Conservation (phyloP, 2,797 vertebrate species). For the Bradypodion pumilum region DNA sequence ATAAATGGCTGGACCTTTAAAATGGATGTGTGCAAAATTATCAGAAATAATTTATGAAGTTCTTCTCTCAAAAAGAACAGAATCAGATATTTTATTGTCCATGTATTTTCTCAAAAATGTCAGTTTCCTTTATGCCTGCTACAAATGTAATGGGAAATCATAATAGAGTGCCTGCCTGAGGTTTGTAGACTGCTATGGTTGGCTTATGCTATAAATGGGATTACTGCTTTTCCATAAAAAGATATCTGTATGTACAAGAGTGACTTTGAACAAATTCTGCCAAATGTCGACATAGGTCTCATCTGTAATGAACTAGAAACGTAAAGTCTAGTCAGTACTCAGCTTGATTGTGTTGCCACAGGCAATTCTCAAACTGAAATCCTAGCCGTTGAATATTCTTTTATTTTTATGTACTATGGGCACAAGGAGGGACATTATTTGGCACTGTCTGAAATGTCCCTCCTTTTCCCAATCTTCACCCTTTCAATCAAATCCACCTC, state of each 20-base stretch:
- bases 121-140: neutral
- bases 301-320: neutral
- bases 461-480: neutral
- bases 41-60: no score
- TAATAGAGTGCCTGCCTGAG: slow-evolving; percentile 6
- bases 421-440: neutral
- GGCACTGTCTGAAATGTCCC: neutral
- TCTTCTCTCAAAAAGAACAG: no score
- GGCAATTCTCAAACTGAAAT: neutral
- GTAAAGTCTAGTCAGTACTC: neutral
- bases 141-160: slow-evolving; percentile 1
- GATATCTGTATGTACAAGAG: neutral
- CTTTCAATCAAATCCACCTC: neutral
- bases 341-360: neutral
- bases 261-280: neutral
- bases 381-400: slow-evolving; percentile 3
- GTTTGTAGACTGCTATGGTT: slow-evolving; percentile 6
- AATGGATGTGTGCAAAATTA: no score
- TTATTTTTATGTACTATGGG: neutral
- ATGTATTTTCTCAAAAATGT: neutral
- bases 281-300: slow-evolving; percentile 12
- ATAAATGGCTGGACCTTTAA: no score
- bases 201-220: slow-evolving; percentile 10
- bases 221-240: neutral
- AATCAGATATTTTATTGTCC: neutral